Base-by-base conservation (phyloP, 2,113 vertebrate genomes). In the Apodemus speciosus region DNA sequence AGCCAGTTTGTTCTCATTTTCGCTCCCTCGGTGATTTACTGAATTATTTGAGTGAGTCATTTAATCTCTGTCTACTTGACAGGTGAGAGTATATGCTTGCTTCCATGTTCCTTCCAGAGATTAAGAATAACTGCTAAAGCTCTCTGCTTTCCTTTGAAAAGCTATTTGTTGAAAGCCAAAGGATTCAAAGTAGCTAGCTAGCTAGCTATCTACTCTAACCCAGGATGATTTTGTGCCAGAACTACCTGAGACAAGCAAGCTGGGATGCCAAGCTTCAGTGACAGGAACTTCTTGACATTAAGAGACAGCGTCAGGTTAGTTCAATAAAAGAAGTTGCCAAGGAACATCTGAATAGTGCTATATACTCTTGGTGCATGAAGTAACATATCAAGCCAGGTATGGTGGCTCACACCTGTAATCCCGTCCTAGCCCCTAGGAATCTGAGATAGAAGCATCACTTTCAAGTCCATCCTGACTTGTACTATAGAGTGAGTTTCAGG, bases 11-110 rank as follows among this genome's bases (percentile, higher is more conserved):
- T 51, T 86, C 77, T 91, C 49, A 8, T 93, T 64, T 73, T 84
- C 51, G 46, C n/a, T 85, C 23, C 85, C 88, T 93, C n/a, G 85
- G 0, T 92, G 81, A 86, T 91, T 90, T 51, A 64, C 88, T 88
- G 3, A 89, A 64, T 91, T 83, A 69, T 81, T 79, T 75, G 58
- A 89, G 73, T 77, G 77, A 93, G 43, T 95, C 56, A 73, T 90
- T 95, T 88, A 62, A 83, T 84, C 38, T 92, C 88, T 94, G 71
- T 93, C 92, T 66, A 30, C 43, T 95, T 94, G 93, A 94, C 51
- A 90, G 62, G 49, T 64, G 38, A 91, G n/a, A 32, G 40, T 62
- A 43, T 88, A n/a, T 75, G 21, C 72, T 77, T 90, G 83, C 60
- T 49, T 69, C 79, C 72, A 20, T 93, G 56, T 84, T 91, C 64